Evolutionary conservation across 2,797 vertebrate genomes (phyloP).

Genomic region (Botia almorhae): DNA sequence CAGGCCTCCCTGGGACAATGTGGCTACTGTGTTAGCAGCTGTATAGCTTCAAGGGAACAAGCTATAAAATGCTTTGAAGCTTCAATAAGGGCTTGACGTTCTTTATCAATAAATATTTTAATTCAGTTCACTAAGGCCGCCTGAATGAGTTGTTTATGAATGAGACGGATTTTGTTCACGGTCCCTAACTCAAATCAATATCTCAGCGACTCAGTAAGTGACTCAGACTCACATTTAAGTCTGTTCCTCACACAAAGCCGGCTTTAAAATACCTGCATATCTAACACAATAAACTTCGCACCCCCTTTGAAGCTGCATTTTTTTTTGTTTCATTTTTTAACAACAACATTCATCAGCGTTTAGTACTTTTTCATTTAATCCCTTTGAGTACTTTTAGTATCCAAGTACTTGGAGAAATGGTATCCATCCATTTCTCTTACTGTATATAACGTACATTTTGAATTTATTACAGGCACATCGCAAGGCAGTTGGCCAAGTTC

Average conservation of each 20-base stretch:
- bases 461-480: slow-evolving; percentile 84
- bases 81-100: too few species aligned
- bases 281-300: too few species aligned
- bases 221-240: neutral
- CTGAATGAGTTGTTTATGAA: too few species aligned
- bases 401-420: too few species aligned
- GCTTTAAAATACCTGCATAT: neutral
- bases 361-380: neutral
- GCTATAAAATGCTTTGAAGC: too few species aligned
- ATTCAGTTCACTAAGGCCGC: neutral
- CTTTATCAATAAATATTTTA: neutral
- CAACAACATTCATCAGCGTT: neutral
- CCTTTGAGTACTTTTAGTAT: neutral
- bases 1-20: slow-evolving; percentile 8
- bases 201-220: too few species aligned
- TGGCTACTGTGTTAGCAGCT: slow-evolving; percentile 38
- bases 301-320: too few species aligned
- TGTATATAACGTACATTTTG: neutral
- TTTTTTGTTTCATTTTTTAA: too few species aligned
- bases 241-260: neutral
- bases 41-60: neutral
- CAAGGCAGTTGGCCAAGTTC: slow-evolving; percentile 94
- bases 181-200: too few species aligned
- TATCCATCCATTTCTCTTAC: neutral
- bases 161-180: too few species aligned